Evolutionary conservation across 2,797 vertebrate genomes (phyloP).

Genomic region (Crocidura indochinensis): DNA sequence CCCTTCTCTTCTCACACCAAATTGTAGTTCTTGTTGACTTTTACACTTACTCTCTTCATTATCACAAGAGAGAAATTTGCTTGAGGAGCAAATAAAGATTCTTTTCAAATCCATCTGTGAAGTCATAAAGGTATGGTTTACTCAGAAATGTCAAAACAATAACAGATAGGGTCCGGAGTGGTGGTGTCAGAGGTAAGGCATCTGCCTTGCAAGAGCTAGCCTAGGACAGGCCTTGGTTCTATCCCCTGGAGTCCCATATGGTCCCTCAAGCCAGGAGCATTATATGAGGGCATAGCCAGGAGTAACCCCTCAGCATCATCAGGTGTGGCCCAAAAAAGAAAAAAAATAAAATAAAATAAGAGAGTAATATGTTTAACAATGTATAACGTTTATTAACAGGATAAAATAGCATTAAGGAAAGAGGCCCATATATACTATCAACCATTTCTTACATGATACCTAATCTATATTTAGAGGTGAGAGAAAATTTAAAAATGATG

Average conservation of each 20-base stretch:
- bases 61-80: slow-evolving; percentile 35
- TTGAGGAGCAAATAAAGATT: background rate
- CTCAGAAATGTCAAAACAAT: background rate
- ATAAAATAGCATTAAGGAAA: slow-evolving; percentile 5
- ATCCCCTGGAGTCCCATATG: too few species aligned
- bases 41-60: background rate
- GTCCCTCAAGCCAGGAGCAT: too few species aligned
- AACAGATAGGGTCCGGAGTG: background rate
- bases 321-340: too few species aligned
- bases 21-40: background rate
- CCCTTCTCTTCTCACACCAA: background rate
- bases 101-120: background rate
- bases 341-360: too few species aligned
- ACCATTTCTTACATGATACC: slow-evolving; percentile 3
- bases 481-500: slow-evolving; percentile 15
- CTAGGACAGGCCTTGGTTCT: too few species aligned
- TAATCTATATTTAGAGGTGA: background rate
- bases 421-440: background rate
- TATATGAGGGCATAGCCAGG: too few species aligned
- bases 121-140: slow-evolving; percentile 26
- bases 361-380: too few species aligned
- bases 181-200: too few species aligned
- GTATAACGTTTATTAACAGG: background rate
- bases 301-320: too few species aligned
- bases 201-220: too few species aligned